Evolutionary conservation across 2,888 invertebrate genomes (phyloP).

Genomic region (Gryllus longicercus): DNA sequence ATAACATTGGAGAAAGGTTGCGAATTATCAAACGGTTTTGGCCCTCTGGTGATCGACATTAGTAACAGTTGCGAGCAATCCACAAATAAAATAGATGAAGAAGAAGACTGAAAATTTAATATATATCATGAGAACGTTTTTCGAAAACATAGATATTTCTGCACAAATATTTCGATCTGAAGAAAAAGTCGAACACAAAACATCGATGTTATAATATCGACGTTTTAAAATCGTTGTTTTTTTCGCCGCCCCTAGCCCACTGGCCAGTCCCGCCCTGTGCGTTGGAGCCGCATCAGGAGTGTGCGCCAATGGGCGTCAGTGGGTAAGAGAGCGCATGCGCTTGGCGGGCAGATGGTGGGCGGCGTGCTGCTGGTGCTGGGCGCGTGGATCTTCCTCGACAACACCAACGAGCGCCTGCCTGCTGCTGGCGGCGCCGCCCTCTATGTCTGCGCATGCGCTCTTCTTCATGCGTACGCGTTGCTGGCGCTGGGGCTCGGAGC

Average conservation of each 20-base stretch:
- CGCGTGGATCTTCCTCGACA: slow-evolving; percentile 53
- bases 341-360: slow-evolving; percentile 51
- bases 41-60: no score
- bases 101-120: no score
- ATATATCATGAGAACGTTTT: no score
- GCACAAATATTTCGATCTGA: no score
- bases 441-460: slow-evolving; percentile 48
- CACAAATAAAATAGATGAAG: no score
- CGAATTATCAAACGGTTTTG: no score
- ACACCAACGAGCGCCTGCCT: slow-evolving; percentile 52
- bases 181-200: no score
- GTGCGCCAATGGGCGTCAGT: not conserved
- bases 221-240: no score
- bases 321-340: not conserved
- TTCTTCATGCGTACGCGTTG: slow-evolving; percentile 52
- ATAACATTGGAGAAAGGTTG: no score
- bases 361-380: slow-evolving; percentile 54
- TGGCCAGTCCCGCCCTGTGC: not conserved
- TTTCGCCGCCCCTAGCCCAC: not conserved
- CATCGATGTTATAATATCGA: no score
- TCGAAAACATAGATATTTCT: no score
- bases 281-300: not conserved
- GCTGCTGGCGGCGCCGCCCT: slow-evolving; percentile 50
- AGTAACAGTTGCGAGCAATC: no score
- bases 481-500: slow-evolving; percentile 53